These are phyloP conservation scores for Trinorchestia longiramus DNA, from an alignment of 1,140 invertebrate species.

Conservation along the genomic window DNA sequence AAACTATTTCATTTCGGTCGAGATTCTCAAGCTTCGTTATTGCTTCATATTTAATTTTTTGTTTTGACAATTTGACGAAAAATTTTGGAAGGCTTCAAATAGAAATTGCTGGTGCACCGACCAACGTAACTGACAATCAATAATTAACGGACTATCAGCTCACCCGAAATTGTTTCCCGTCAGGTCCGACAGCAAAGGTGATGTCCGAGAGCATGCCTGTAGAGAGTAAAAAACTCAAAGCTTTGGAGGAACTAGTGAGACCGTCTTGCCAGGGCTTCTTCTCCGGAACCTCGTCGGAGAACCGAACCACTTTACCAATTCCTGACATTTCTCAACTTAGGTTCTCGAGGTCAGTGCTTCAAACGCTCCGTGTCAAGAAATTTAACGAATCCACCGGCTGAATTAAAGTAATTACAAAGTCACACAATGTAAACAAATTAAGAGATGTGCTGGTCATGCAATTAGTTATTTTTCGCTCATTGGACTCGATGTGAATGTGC, in stretches of 20 bases:
- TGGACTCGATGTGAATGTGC: background rate
- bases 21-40: background rate
- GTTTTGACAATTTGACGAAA: background rate
- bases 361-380: background rate
- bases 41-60: background rate
- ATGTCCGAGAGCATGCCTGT: conserved; percentile 61
- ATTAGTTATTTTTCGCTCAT: background rate
- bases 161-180: conserved; percentile 62
- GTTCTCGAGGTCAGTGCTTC: background rate
- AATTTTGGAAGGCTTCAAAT: background rate
- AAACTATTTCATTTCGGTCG: background rate
- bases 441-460: background rate
- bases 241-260: conserved; percentile 52
- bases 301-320: background rate
- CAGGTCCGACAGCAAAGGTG: conserved; percentile 59
- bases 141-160: conserved; percentile 39
- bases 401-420: background rate
- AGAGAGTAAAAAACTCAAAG: conserved; percentile 59
- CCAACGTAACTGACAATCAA: background rate
- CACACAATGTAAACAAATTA: background rate
- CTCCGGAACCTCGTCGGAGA: background rate
- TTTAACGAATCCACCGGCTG: background rate
- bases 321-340: background rate
- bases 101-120: background rate
- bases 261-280: conserved; percentile 60